Evolutionary conservation across 2,888 invertebrate genomes (phyloP).

Genomic region (Himalopsyche japonica): DNA sequence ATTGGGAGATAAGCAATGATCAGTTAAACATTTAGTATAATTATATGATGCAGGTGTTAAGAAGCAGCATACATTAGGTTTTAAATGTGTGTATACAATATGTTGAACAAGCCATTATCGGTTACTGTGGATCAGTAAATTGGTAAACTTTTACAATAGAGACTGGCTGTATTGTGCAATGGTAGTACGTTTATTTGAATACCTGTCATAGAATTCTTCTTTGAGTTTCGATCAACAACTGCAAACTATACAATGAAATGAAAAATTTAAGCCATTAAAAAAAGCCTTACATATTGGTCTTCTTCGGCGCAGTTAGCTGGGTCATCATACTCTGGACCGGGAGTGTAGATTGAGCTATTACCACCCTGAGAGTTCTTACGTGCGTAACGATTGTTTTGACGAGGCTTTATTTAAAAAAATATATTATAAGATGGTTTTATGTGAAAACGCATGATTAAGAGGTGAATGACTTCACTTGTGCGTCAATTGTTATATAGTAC

Average conservation of each 20-base stretch:
- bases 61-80: not conserved
- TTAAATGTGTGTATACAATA: not conserved
- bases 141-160: not conserved
- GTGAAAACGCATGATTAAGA: not conserved
- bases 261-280: not conserved
- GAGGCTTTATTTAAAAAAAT: slow-evolving; percentile 51
- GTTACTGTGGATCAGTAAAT: not conserved
- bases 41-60: not conserved
- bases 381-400: slow-evolving; percentile 70
- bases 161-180: not conserved
- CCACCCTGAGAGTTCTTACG: slow-evolving; percentile 79
- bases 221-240: not conserved
- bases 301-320: slow-evolving; percentile 91
- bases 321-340: slow-evolving; percentile 89
- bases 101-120: not conserved
- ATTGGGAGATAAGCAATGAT: not conserved
- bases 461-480: not conserved
- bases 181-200: not conserved
- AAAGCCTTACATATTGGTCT: slow-evolving; percentile 75
- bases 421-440: slow-evolving; percentile 7
- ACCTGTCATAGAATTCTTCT: not conserved
- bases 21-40: not conserved
- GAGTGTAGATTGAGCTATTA: slow-evolving; percentile 79
- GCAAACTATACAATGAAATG: not conserved
- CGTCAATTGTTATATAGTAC: not conserved